Evolutionary conservation across 23 tunicate genomes (phyloP).

Genomic region (Corella eumyota): DNA sequence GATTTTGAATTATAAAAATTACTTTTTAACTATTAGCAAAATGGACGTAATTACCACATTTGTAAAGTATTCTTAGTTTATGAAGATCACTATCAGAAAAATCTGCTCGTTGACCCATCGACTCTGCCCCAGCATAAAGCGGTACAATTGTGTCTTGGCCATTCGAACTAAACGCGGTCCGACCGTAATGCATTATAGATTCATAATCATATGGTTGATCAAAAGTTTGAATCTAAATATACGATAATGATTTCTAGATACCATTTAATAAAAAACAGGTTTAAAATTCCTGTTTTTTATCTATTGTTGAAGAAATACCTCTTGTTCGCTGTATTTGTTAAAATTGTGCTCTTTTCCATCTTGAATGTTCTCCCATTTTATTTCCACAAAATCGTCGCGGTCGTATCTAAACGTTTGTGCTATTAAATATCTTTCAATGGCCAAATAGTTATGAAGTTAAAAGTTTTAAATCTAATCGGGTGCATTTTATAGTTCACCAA

Average conservation of each 20-base stretch:
- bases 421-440: too few relatives aligned
- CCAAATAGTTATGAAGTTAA: neutral
- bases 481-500: neutral
- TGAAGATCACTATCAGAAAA: slow-evolving; percentile 49
- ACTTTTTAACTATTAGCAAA: neutral
- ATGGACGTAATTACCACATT: slow-evolving; percentile 23
- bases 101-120: slow-evolving; percentile 51
- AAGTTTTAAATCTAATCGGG: neutral
- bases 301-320: slow-evolving; percentile 18
- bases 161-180: slow-evolving; percentile 46
- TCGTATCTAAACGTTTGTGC: too few relatives aligned
- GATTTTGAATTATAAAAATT: neutral
- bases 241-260: neutral
- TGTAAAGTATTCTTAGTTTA: slow-evolving; percentile 45
- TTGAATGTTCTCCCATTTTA: slow-evolving; percentile 66
- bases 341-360: slow-evolving; percentile 65
- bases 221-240: slow-evolving; percentile 26
- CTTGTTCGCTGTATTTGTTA: slow-evolving; percentile 44
- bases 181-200: slow-evolving; percentile 64
- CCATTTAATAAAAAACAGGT: neutral
- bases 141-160: slow-evolving; percentile 75
- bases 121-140: slow-evolving; percentile 19
- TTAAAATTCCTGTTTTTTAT: neutral
- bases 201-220: slow-evolving; percentile 62
- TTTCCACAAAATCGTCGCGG: slow-evolving; percentile 67